Conservation (phyloP, 53 echinoderm and acorn worm species). For the Zoroaster sp. region DNA sequence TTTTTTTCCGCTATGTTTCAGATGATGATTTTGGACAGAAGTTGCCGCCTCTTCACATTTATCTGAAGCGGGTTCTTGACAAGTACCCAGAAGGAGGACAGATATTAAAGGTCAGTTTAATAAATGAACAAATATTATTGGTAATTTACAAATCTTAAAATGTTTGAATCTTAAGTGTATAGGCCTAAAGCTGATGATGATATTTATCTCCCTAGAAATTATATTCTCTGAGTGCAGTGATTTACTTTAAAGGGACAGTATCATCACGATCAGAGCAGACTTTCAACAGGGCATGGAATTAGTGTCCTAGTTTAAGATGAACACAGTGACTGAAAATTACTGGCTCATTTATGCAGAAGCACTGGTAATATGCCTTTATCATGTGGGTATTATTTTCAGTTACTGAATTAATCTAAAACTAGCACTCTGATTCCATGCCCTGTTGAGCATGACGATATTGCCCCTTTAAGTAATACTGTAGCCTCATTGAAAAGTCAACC, state of each 20-base stretch:
- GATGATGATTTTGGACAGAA: conserved; percentile 35
- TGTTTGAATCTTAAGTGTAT: no score
- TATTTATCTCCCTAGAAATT: neutral
- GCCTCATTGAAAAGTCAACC: no score
- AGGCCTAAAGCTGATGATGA: neutral
- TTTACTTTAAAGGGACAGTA: neutral
- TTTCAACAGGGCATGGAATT: neutral
- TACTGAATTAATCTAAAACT: no score
- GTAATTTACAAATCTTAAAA: no score
- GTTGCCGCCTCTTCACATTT: conserved; percentile 22
- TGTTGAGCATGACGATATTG: no score
- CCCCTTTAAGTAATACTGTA: no score
- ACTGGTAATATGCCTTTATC: no score
- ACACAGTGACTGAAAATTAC: no score
- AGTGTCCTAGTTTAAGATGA: no score
- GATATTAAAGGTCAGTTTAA: conserved; percentile 25
- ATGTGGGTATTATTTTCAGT: no score
- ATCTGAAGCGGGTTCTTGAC: conserved; percentile 42
- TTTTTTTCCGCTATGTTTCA: neutral
- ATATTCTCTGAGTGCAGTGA: neutral
- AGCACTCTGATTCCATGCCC: no score
- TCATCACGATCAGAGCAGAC: neutral
- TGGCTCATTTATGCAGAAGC: no score
- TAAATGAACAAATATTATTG: neutral
- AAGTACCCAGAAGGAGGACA: conserved; percentile 51